Conservation (phyloP, 1,140 invertebrate species). For the Brevipalpus yothersi region DNA sequence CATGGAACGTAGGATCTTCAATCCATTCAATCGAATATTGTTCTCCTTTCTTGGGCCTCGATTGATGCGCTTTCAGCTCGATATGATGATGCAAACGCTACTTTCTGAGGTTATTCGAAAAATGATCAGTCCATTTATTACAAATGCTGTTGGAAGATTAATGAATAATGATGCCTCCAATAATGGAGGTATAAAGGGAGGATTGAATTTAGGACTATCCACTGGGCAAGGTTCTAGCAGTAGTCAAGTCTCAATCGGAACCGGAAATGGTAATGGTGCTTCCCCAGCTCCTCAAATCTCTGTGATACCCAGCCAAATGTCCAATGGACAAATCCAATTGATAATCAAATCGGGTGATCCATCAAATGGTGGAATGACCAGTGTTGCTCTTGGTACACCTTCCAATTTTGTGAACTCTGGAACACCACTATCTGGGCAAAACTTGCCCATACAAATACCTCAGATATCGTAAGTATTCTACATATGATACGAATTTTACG, state of each 20-base stretch:
- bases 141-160: neutral
- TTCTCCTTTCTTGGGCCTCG: conserved; percentile 4
- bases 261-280: neutral
- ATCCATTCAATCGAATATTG: conserved; percentile 5
- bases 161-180: neutral
- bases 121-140: conserved; percentile 1
- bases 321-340: neutral
- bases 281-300: neutral
- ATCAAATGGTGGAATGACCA: neutral
- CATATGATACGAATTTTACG: no score
- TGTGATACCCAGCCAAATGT: neutral
- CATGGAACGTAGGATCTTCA: conserved; percentile 1
- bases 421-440: no score
- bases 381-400: no score
- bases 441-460: no score
- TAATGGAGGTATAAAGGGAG: neutral
- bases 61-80: conserved; percentile 6
- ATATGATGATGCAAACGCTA: conserved; percentile 6
- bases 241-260: neutral
- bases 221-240: neutral
- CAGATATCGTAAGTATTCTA: no score
- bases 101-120: conserved; percentile 6
- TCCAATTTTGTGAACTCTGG: no score
- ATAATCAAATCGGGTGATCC: neutral
- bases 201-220: neutral